Percentiles rank a stretch among this genome's conserved stretches.
phyloP scores from a whole-genome alignment of 2,797 vertebrate species.

The Nyctalus aviator region DNA sequence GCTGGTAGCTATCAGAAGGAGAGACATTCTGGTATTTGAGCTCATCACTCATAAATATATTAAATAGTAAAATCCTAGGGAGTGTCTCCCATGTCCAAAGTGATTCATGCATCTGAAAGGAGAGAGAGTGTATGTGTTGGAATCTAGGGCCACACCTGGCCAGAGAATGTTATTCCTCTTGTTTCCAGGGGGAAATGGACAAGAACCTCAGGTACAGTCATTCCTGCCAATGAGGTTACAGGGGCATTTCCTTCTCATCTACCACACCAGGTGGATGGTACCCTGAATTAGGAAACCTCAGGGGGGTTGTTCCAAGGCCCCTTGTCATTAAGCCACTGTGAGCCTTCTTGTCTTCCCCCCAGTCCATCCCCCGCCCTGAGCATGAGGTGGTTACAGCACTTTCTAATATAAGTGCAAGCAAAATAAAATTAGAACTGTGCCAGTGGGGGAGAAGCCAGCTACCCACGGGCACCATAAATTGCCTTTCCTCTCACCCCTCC shows the following conservation, averaged over 20 bases:
- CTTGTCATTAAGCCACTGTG: not conserved
- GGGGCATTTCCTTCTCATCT: not conserved
- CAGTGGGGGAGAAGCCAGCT: slow-evolving; percentile 65
- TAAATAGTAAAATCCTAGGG: not conserved
- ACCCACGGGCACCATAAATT: slow-evolving; percentile 70
- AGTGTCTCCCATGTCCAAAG: not conserved
- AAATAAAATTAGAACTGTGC: slow-evolving; percentile 77
- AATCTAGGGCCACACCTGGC: not conserved
- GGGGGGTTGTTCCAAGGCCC: not conserved
- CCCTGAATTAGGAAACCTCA: not conserved
- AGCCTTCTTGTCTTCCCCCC: not conserved
- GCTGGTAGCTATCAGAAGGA: not conserved
- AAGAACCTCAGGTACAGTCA: not conserved
- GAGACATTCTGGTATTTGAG: not conserved
- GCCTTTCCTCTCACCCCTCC: slow-evolving; percentile 67
- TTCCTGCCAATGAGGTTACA: fast-evolving
- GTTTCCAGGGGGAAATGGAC: not conserved
- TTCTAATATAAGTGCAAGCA: slow-evolving; percentile 76
- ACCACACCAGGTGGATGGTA: not conserved
- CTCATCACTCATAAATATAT: not conserved
- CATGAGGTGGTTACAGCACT: slow-evolving; percentile 13
- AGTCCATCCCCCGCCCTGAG: not conserved
- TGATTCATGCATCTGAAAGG: not conserved
- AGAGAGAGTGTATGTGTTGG: not conserved
- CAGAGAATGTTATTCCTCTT: not conserved